Evolutionary conservation across 2,888 invertebrate genomes (phyloP).

Genomic region (Diogma glabrata): DNA sequence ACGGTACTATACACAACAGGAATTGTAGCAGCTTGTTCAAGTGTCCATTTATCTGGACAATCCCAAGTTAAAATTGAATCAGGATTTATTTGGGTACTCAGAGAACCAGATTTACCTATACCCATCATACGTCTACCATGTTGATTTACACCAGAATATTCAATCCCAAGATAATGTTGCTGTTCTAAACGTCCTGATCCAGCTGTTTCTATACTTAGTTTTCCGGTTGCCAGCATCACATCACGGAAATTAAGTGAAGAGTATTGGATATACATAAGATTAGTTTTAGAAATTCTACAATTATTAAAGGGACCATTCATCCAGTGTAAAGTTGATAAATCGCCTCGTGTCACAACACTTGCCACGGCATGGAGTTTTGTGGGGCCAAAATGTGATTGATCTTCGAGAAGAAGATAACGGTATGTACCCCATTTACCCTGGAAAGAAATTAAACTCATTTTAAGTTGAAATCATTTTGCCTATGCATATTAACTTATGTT

Average conservation of each 20-base stretch:
- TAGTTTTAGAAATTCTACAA: conserved; percentile 41
- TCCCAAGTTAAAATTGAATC: conserved; percentile 41
- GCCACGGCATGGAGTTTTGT: conserved; percentile 57
- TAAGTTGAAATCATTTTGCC: neutral
- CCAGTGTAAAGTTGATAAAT: conserved; percentile 78
- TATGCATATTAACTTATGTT: too few species aligned
- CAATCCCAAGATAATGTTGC: conserved; percentile 56
- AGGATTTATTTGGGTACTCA: conserved; percentile 44
- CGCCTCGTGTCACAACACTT: conserved; percentile 68
- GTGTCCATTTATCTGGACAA: conserved; percentile 57
- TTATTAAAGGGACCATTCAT: conserved; percentile 51
- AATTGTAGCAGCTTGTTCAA: conserved; percentile 64
- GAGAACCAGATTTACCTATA: conserved; percentile 39
- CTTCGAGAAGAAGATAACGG: conserved; percentile 58
- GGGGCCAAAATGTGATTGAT: conserved; percentile 36
- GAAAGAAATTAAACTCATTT: conserved; percentile 5
- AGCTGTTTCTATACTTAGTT: conserved; percentile 71
- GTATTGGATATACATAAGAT: conserved; percentile 51
- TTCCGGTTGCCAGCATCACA: conserved; percentile 87
- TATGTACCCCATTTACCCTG: conserved; percentile 57
- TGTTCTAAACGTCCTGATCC: conserved; percentile 52
- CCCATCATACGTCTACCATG: conserved; percentile 56
- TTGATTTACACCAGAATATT: conserved; percentile 47
- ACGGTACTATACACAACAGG: conserved; percentile 69
- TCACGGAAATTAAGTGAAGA: conserved; percentile 87